These are phyloP conservation scores for Paralichthys olivaceus DNA, from an alignment of 2,113 vertebrate species.

Conservation along the genomic window DNA sequence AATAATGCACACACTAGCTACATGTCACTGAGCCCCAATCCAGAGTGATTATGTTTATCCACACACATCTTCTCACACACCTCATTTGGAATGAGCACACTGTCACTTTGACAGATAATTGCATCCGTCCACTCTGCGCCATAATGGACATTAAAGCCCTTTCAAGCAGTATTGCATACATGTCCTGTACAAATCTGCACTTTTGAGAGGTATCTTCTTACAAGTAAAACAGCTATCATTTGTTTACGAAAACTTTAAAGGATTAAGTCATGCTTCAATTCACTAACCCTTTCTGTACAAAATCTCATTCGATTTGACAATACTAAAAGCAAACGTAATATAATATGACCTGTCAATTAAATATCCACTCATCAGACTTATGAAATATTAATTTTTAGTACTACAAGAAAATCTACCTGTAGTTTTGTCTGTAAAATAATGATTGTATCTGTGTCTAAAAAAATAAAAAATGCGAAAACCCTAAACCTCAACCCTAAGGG, in stretches of 20 bases:
- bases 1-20: slow-evolving; percentile 15
- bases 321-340: neutral
- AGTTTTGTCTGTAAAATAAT: no score
- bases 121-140: neutral
- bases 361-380: neutral
- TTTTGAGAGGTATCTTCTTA: neutral
- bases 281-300: neutral
- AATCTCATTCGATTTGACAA: neutral
- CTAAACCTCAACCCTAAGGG: no score
- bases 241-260: neutral
- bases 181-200: neutral
- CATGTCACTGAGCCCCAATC: slow-evolving; percentile 15
- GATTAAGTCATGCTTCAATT: no score
- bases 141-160: neutral
- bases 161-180: neutral
- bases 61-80: slow-evolving; percentile 24
- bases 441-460: no score
- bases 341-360: neutral
- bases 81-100: slow-evolving; percentile 42
- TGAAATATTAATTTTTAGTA: no score
- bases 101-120: slow-evolving; percentile 38
- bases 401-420: no score
- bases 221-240: no score
- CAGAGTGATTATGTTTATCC: slow-evolving; percentile 43
- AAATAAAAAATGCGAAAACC: no score